These are phyloP conservation scores for Epinotia ramella DNA, from an alignment of 2,888 invertebrate species.

Conservation along the genomic window DNA sequence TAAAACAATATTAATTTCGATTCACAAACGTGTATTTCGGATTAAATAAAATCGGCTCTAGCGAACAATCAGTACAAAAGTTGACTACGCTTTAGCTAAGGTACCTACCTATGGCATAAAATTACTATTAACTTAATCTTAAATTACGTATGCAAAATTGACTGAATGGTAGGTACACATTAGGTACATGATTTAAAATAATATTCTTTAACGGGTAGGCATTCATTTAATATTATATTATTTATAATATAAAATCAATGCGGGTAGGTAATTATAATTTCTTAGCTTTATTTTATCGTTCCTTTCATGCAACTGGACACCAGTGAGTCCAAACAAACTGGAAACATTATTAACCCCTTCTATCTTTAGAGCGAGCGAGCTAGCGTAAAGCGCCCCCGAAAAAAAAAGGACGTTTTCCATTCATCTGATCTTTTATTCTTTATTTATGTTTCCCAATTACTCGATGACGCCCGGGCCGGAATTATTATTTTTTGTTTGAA, in stretches of 20 bases:
- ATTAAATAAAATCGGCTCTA: conserved; percentile 13
- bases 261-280: neutral
- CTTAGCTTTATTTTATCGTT: neutral
- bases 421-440: too few relatives aligned
- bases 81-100: conserved; percentile 12
- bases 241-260: too few relatives aligned
- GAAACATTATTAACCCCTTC: too few relatives aligned
- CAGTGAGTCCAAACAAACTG: too few relatives aligned
- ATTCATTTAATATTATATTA: too few relatives aligned
- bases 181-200: neutral
- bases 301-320: neutral
- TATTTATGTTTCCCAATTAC: too few relatives aligned
- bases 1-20: neutral
- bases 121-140: conserved; percentile 8
- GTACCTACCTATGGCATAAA: conserved; percentile 4
- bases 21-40: conserved; percentile 23
- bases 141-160: conserved; percentile 22
- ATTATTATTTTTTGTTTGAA: too few relatives aligned
- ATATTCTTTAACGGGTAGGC: neutral
- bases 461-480: too few relatives aligned
- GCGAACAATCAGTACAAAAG: conserved; percentile 12
- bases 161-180: conserved; percentile 3
- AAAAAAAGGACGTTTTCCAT: too few relatives aligned
- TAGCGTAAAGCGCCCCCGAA: too few relatives aligned
- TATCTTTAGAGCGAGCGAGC: too few relatives aligned